Conservation (phyloP, 2,797 vertebrate species). For the Pterois miles region DNA sequence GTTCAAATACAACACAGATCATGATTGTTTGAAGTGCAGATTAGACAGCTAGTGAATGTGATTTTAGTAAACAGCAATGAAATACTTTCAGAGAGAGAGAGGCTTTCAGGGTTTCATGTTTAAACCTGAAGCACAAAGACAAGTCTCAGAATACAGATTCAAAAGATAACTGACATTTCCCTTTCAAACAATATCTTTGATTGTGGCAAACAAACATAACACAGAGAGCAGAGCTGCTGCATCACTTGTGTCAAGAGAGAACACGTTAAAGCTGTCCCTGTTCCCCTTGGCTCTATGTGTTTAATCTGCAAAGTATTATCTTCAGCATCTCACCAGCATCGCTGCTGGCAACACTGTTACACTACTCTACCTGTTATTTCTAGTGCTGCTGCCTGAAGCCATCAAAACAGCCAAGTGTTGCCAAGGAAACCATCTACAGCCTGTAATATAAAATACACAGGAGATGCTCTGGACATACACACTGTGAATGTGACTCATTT, state of each 20-base stretch:
- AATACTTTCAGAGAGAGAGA: neutral
- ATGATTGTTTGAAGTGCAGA: neutral
- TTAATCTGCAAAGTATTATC: constrained; percentile 25
- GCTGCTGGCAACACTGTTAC: constrained; percentile 19
- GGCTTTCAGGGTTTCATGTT: neutral
- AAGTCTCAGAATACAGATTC: neutral
- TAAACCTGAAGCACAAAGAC: neutral
- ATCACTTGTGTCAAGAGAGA: neutral
- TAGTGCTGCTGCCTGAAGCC: constrained; percentile 41
- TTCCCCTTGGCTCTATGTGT: neutral
- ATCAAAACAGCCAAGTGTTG: constrained; percentile 50
- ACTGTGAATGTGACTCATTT: neutral
- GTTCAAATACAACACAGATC: neutral
- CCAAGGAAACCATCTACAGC: constrained; percentile 55
- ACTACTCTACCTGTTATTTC: constrained; percentile 34
- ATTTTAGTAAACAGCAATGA: neutral
- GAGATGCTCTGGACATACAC: neutral
- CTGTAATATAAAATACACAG: neutral
- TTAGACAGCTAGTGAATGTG: neutral
- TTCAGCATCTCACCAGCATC: constrained; percentile 17
- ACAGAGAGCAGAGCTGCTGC: neutral
- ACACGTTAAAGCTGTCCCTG: neutral
- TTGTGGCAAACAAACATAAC: neutral
- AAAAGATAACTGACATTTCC: neutral
- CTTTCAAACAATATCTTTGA: neutral